Base-by-base conservation (phyloP, 2,113 vertebrate genomes). In the Haemorhous mexicanus region DNA sequence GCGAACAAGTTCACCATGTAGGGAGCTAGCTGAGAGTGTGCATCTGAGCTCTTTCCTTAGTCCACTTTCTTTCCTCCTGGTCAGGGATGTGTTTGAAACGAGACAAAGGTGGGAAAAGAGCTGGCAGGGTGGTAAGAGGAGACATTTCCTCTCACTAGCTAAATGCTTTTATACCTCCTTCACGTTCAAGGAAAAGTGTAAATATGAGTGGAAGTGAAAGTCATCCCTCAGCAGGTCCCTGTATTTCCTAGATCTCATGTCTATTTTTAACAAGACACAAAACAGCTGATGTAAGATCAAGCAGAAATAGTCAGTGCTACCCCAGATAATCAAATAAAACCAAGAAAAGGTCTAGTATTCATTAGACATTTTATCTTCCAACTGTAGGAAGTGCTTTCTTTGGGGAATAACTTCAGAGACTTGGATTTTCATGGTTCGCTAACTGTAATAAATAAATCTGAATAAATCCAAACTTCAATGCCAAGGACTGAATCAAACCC, bases 401-500 rank as follows among this genome's bases (percentile, higher is more conserved):
- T 88, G 53, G 84, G 84, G 91, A 96, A 67, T 77, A 81, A 73
- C 84, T 70, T 77, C 84, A 91, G 72, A 94, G 87, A 59, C 70
- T 80, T 95, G 94, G 93, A 90, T 92, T 93, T 94, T 95, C 90
- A 68, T 95, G 91, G 82, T 90, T 96, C 55, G 9, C 84, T 95
- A 83, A 94, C 44, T n/a, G 84, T 83, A 94, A 96, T 90, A 97
- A 95, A 97, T 94, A 97, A 97, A 97, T 97, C 94, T 95, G 83
- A 87, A 92, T 92, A 82, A 86, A 87, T 93, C 91, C 94, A 93
- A 92, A 61, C 80, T 95, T 94, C 89, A 93, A 14, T 53, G 52
- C 64, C 83, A 49, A 56, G 20, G 47, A 21, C 74, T 89, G 69
- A 70, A 59, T 85, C 74, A 95, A 86, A 83, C 46, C 16, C 28